Evolutionary conservation across 2,888 invertebrate species (phyloP).

Genomic region (Colostygia pectinataria): DNA sequence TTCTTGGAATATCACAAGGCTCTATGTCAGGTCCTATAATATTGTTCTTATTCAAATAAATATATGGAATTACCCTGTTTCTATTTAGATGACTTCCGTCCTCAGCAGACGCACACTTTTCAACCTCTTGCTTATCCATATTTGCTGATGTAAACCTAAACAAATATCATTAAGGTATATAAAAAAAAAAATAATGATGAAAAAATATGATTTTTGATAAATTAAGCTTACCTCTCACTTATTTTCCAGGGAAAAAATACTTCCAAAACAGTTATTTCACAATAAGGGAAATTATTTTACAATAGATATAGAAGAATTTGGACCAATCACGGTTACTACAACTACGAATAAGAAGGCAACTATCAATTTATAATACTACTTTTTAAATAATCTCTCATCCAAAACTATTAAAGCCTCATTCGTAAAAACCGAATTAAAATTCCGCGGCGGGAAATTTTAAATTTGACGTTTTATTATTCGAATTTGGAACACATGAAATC

Average conservation of each 20-base stretch:
- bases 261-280: conserved; percentile 45
- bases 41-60: background rate
- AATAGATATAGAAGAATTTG: conserved; percentile 56
- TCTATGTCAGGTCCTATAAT: background rate
- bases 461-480: conserved; percentile 36
- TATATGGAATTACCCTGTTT: conserved; percentile 58
- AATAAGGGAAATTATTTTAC: conserved; percentile 42
- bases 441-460: conserved; percentile 28
- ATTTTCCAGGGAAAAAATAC: conserved; percentile 40
- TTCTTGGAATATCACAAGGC: background rate
- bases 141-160: conserved; percentile 33
- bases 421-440: conserved; percentile 36
- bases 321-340: conserved; percentile 66
- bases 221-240: conserved; percentile 52
- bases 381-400: conserved; percentile 40
- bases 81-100: conserved; percentile 60
- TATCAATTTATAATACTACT: conserved; percentile 52
- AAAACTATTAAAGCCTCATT: conserved; percentile 50
- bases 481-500: conserved; percentile 54
- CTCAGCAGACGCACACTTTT: conserved; percentile 54
- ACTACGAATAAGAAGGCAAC: conserved; percentile 70
- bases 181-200: background rate
- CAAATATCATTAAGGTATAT: background rate
- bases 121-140: conserved; percentile 66
- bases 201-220: conserved; percentile 4